Evolutionary conservation across 1,140 invertebrate genomes (phyloP).

Genomic region (Hycleus cichorii): DNA sequence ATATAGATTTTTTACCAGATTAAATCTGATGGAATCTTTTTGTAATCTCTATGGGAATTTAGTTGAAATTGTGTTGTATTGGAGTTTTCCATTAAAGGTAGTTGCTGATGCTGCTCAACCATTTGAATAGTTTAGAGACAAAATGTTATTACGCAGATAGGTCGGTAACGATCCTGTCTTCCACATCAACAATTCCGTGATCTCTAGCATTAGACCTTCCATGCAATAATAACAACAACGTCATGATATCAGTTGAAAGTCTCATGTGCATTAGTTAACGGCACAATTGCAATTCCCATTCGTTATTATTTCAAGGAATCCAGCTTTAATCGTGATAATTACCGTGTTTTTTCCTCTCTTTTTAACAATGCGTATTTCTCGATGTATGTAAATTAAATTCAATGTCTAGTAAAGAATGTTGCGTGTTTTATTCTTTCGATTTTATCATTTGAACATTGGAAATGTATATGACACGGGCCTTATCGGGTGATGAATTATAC

Average conservation of each 20-base stretch:
- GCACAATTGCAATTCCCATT: slow-evolving; percentile 16
- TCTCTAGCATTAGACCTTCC: slow-evolving; percentile 10
- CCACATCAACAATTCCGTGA: slow-evolving; percentile 15
- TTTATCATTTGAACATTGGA: slow-evolving; percentile 5
- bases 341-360: too few relatives aligned
- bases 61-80: too few relatives aligned
- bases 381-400: slow-evolving; percentile 11
- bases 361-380: too few relatives aligned
- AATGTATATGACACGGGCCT: slow-evolving; percentile 6
- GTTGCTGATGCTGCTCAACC: slow-evolving; percentile 18
- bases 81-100: slow-evolving; percentile 20
- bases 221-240: background rate
- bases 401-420: slow-evolving; percentile 1
- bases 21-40: too few relatives aligned
- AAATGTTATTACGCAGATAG: slow-evolving; percentile 15
- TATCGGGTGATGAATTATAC: slow-evolving; percentile 5
- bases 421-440: slow-evolving; percentile 9
- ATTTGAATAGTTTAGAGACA: slow-evolving; percentile 17
- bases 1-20: too few relatives aligned
- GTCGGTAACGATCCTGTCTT: slow-evolving; percentile 13
- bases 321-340: background rate
- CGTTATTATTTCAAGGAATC: slow-evolving; percentile 13
- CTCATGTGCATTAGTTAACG: background rate
- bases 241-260: slow-evolving; percentile 5
- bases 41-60: too few relatives aligned